A percentile compares a stretch with the other conserved stretches of the same genome.
phyloP scores from a whole-genome alignment of 2,797 vertebrate genomes.

The Hipposideros larvatus region DNA sequence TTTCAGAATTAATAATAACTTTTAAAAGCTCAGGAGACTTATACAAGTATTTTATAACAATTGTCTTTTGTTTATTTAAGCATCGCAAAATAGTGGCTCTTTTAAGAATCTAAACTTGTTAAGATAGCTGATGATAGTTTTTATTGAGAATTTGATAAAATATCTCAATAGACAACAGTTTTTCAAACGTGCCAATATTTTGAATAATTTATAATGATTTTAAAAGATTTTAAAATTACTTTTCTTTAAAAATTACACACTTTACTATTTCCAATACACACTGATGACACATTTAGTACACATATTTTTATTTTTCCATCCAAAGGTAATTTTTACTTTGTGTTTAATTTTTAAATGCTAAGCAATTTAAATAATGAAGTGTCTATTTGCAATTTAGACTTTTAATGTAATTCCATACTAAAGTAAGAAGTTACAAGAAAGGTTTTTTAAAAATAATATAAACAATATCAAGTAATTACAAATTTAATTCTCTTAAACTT shows the following conservation, averaged over 20 bases:
- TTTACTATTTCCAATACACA: neutral
- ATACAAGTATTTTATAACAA: neutral
- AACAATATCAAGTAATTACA: neutral
- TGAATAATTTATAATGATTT: conserved; percentile 43
- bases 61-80: neutral
- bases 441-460: neutral
- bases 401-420: conserved; percentile 9
- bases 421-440: conserved; percentile 8
- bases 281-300: neutral
- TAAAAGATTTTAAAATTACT: conserved; percentile 14
- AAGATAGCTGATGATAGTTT: neutral
- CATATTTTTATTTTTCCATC: conserved; percentile 12
- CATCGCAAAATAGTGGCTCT: neutral
- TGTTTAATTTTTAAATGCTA: conserved; percentile 66
- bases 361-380: neutral
- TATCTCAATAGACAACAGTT: neutral
- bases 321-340: neutral
- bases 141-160: conserved; percentile 44
- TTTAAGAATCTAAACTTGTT: neutral
- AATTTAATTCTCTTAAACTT: conserved; percentile 30
- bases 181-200: conserved; percentile 45
- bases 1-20: conserved; percentile 44
- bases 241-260: conserved; percentile 36
- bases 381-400: neutral
- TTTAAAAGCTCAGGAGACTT: neutral